phyloP scores from a whole-genome alignment of 2,888 invertebrate species.

The Polydrusus pterygomalis region DNA sequence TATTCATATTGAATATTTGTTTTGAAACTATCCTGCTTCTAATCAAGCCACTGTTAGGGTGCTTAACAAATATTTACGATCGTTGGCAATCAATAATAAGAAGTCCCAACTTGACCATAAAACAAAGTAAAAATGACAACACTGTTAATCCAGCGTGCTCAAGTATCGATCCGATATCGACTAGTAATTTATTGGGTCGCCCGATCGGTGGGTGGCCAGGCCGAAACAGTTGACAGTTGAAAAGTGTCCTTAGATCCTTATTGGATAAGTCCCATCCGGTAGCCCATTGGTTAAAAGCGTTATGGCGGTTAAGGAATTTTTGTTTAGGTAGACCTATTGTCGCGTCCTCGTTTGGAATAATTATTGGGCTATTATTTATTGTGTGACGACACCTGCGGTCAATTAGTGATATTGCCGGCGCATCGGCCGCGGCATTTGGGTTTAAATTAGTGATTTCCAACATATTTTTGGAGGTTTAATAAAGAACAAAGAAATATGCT shows the following conservation, averaged over 20 bases:
- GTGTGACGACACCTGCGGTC: constrained; percentile 37
- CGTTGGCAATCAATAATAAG: too few species aligned
- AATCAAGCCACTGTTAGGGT: too few species aligned
- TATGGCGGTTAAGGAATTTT: constrained; percentile 63
- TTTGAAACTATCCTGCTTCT: too few species aligned
- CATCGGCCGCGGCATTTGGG: constrained; percentile 9
- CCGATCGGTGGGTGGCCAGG: constrained; percentile 71
- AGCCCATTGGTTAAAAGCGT: constrained; percentile 71
- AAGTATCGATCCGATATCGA: constrained; percentile 65
- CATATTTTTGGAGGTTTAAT: not conserved
- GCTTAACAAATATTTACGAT: too few species aligned
- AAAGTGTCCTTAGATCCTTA: constrained; percentile 72
- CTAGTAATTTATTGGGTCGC: constrained; percentile 70
- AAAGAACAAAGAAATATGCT: not conserved
- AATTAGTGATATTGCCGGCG: constrained; percentile 22
- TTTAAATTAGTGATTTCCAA: not conserved
- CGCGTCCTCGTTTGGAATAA: constrained; percentile 38
- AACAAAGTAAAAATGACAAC: constrained; percentile 34
- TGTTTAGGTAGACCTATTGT: constrained; percentile 43
- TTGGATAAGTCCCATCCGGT: constrained; percentile 73
- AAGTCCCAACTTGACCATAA: not conserved
- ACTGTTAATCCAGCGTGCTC: constrained; percentile 19
- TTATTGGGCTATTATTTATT: constrained; percentile 41
- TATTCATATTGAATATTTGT: too few species aligned
- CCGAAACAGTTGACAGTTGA: constrained; percentile 71